Evolutionary conservation across 2,888 invertebrate genomes (phyloP).

Genomic region (Horisme vitalbata): DNA sequence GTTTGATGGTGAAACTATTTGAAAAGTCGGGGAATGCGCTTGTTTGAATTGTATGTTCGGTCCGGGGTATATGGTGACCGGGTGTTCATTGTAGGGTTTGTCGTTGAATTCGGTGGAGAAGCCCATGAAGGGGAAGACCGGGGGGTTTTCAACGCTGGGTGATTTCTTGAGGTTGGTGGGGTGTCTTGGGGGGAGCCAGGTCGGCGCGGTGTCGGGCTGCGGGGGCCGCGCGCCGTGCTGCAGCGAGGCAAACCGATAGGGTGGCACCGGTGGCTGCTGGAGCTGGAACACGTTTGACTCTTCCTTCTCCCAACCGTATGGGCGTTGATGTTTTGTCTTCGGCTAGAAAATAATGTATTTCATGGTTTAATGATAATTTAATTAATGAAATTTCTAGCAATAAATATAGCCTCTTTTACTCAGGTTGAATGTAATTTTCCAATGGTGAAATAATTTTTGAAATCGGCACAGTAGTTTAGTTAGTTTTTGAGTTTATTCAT

Average conservation of each 20-base stretch:
- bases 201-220: conserved; percentile 50
- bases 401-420: too few relatives aligned
- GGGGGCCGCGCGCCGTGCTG: conserved; percentile 84
- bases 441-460: too few relatives aligned
- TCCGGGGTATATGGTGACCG: conserved; percentile 86
- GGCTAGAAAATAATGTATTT: conserved; percentile 76
- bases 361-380: background rate
- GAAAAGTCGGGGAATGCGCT: conserved; percentile 70
- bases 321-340: conserved; percentile 89
- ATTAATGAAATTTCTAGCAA: too few relatives aligned
- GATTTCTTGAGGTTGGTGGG: conserved; percentile 59
- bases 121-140: conserved; percentile 77
- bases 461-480: too few relatives aligned
- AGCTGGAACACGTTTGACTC: conserved; percentile 65
- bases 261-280: conserved; percentile 84
- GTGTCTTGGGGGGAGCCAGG: conserved; percentile 74
- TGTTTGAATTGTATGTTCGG: conserved; percentile 71
- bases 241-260: conserved; percentile 86
- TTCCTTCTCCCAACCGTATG: conserved; percentile 88
- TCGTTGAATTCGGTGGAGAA: conserved; percentile 76
- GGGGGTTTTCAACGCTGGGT: conserved; percentile 70
- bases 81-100: conserved; percentile 84
- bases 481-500: too few relatives aligned
- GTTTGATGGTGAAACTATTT: conserved; percentile 69
- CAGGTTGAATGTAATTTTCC: too few relatives aligned